phyloP scores from a whole-genome alignment of 2,797 vertebrate genomes.

The Glossophaga mutica region DNA sequence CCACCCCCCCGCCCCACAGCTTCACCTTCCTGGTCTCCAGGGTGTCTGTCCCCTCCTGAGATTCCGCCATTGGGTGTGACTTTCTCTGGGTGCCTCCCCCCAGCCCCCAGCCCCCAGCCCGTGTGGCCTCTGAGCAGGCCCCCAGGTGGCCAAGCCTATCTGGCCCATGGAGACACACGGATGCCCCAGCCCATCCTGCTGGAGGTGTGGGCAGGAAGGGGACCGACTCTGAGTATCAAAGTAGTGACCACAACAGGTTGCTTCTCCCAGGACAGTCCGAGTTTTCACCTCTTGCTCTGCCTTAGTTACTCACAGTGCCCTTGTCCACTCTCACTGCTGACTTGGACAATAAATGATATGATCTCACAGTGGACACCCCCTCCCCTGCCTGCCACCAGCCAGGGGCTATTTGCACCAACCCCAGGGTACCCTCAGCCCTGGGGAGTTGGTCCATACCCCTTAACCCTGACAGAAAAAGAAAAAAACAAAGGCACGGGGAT shows the following conservation, averaged over 20 bases:
- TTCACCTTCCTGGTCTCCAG: not conserved
- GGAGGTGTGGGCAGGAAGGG: not conserved
- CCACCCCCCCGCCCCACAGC: not conserved
- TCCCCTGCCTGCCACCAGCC: not conserved
- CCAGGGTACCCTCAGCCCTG: not conserved
- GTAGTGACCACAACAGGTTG: not conserved
- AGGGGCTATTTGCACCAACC: not conserved
- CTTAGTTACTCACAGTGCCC: not conserved
- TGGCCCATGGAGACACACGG: not conserved
- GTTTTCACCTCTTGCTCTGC: not conserved
- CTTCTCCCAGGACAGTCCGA: not conserved
- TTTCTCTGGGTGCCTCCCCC: not conserved
- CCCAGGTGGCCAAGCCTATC: not conserved
- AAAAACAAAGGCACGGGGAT: not conserved
- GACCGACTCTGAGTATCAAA: rapidly evolving
- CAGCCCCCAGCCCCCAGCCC: not conserved
- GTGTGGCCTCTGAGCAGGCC: not conserved
- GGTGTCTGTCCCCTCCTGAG: not conserved
- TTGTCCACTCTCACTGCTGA: not conserved
- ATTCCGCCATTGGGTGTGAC: not conserved
- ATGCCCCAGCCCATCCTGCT: not conserved
- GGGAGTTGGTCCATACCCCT: not conserved
- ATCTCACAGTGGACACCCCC: not conserved
- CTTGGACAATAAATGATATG: not conserved
- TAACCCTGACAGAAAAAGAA: not conserved